phyloP scores from a whole-genome alignment of 2,888 invertebrate genomes.

The Lasioglossum malachurum region DNA sequence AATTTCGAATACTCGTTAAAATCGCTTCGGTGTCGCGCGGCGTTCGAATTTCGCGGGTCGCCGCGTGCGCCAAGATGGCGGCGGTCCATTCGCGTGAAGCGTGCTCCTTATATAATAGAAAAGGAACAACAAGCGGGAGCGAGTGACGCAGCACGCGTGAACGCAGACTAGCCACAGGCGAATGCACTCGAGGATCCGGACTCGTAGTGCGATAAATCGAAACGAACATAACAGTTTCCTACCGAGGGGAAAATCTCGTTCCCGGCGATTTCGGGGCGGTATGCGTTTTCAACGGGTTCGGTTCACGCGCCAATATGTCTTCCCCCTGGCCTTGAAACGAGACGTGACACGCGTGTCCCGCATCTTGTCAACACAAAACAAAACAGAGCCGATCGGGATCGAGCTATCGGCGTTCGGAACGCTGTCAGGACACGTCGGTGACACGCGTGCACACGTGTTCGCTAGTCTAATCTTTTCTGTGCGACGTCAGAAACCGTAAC shows the following conservation, averaged over 20 bases:
- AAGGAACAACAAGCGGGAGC: conserved; percentile 64
- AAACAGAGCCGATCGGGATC: conserved; percentile 14
- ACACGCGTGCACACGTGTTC: conserved; percentile 30
- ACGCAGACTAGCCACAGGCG: conserved; percentile 42
- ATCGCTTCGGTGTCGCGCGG: not conserved
- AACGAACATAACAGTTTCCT: not conserved
- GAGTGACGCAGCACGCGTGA: conserved; percentile 52
- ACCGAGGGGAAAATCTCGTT: not conserved
- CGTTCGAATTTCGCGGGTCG: conserved; percentile 58
- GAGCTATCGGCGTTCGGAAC: not conserved
- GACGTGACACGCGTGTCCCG: conserved; percentile 63
- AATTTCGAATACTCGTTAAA: not conserved
- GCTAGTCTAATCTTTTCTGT: not conserved
- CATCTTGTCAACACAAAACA: conserved; percentile 59
- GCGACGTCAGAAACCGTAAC: conserved; percentile 20
- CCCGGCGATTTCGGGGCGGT: not conserved
- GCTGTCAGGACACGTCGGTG: conserved; percentile 1
- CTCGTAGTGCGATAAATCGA: not conserved
- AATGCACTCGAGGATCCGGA: conserved; percentile 21
- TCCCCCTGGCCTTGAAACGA: conserved; percentile 69
- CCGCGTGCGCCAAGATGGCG: conserved; percentile 67
- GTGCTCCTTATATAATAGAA: conserved; percentile 72
- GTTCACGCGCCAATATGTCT: conserved; percentile 72
- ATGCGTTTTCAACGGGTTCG: conserved; percentile 47
- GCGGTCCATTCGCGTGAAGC: conserved; percentile 64